Evolutionary conservation across 2,888 invertebrate species (phyloP).

Genomic region (Parnassius mnemosyne): DNA sequence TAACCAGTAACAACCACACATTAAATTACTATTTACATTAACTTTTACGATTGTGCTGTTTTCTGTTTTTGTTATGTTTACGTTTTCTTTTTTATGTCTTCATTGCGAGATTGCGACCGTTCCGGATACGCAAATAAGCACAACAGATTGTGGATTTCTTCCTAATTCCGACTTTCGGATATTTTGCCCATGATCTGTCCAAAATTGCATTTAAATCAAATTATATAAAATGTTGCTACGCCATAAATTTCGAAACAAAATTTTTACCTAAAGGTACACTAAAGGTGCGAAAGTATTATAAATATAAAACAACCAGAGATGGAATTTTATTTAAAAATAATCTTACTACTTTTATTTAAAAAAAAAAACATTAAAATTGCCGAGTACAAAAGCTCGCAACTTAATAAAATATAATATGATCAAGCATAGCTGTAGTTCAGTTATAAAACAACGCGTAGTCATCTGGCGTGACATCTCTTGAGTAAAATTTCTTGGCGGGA

Average conservation of each 20-base stretch:
- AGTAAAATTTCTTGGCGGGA: conserved; percentile 1
- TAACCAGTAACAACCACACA: background rate
- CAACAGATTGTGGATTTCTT: background rate
- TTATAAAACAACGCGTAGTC: too few relatives aligned
- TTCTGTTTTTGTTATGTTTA: background rate
- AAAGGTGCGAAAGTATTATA: too few relatives aligned
- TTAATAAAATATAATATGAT: background rate
- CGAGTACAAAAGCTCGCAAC: background rate
- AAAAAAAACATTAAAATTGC: background rate
- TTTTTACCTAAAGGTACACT: too few relatives aligned
- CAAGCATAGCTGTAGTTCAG: background rate
- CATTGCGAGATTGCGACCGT: background rate
- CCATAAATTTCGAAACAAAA: too few relatives aligned
- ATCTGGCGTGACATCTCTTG: too few relatives aligned
- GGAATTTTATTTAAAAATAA: background rate
- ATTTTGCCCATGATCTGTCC: too few relatives aligned
- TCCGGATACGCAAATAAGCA: background rate
- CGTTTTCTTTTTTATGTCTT: background rate
- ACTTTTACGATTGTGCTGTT: background rate
- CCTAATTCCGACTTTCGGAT: too few relatives aligned
- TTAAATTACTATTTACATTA: background rate
- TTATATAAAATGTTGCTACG: too few relatives aligned
- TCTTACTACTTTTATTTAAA: background rate
- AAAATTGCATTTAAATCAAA: too few relatives aligned
- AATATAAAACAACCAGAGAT: background rate